Conservation (phyloP, 2,113 vertebrate genomes). For the Nyctibius bracteatus region DNA sequence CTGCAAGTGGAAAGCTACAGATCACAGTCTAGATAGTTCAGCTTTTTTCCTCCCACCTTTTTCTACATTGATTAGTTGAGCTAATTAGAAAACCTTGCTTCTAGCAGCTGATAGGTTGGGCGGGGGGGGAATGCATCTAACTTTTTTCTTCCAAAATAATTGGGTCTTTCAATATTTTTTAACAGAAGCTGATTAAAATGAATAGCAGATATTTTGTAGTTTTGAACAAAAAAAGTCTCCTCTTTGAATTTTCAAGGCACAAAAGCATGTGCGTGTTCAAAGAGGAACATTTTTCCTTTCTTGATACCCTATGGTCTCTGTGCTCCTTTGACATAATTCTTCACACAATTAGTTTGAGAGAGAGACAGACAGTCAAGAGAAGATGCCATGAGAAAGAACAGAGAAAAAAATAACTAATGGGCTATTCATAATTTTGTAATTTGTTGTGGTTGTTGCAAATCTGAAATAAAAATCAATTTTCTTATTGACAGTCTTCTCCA, state of each 20-base stretch:
- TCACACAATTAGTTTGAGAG: background rate
- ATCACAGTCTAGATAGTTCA: background rate
- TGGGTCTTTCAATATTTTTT: background rate
- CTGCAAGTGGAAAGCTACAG: background rate
- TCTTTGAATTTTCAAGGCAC: background rate
- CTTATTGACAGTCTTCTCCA: background rate
- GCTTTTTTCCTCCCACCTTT: background rate
- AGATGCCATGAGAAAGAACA: background rate
- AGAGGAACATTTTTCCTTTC: background rate
- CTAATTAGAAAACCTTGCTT: background rate
- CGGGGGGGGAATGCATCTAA: rapidly evolving
- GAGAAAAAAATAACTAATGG: background rate
- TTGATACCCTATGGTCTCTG: background rate
- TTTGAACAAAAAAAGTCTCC: background rate
- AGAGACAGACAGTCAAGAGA: background rate
- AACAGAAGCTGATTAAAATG: background rate
- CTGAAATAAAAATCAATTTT: conserved; percentile 24
- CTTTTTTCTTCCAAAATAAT: background rate
- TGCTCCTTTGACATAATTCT: background rate
- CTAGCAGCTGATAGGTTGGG: background rate
- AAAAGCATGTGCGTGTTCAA: background rate
- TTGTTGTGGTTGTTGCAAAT: background rate
- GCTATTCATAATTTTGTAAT: background rate
- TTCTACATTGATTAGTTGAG: background rate
- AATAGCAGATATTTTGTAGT: background rate